Conservation (phyloP, 2,888 invertebrate genomes). For the Scelioninae gen. 2 region DNA sequence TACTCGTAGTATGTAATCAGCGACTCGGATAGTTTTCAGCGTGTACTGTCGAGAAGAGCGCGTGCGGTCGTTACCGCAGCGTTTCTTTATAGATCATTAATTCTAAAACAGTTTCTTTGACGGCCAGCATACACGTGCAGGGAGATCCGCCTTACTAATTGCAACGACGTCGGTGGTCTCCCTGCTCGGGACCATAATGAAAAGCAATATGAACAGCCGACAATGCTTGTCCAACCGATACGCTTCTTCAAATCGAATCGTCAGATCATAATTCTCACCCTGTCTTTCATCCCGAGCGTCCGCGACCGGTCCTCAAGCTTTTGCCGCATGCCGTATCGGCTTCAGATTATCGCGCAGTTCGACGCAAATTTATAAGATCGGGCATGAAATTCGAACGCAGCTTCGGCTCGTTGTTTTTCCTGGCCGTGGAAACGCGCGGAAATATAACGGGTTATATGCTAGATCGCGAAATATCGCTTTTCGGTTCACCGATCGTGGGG, state of each 20-base stretch:
- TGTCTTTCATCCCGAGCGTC: conserved; percentile 49
- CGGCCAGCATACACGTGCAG: conserved; percentile 63
- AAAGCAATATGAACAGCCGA: conserved; percentile 68
- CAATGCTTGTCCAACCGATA: conserved; percentile 59
- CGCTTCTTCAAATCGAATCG: conserved; percentile 60
- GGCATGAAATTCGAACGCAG: conserved; percentile 17
- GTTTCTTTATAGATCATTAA: conserved; percentile 68
- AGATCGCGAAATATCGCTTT: too few relatives aligned
- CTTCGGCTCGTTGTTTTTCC: too few relatives aligned
- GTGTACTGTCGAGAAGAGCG: conserved; percentile 58
- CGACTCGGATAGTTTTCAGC: conserved; percentile 61
- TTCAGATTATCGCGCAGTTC: conserved; percentile 37
- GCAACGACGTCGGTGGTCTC: conserved; percentile 71
- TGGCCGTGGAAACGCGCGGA: too few relatives aligned
- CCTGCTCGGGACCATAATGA: conserved; percentile 69
- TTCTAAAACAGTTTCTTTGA: conserved; percentile 66
- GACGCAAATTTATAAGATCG: conserved; percentile 39
- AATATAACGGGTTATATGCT: too few relatives aligned
- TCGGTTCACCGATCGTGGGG: too few relatives aligned
- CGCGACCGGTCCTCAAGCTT: conserved; percentile 16
- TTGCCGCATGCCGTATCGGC: conserved; percentile 21
- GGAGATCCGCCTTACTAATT: conserved; percentile 73
- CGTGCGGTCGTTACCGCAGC: conserved; percentile 65
- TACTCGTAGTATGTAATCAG: conserved; percentile 59
- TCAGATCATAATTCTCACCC: conserved; percentile 60